phyloP scores from a whole-genome alignment of 2,797 vertebrate genomes.

The Notoglanidium macrostoma region DNA sequence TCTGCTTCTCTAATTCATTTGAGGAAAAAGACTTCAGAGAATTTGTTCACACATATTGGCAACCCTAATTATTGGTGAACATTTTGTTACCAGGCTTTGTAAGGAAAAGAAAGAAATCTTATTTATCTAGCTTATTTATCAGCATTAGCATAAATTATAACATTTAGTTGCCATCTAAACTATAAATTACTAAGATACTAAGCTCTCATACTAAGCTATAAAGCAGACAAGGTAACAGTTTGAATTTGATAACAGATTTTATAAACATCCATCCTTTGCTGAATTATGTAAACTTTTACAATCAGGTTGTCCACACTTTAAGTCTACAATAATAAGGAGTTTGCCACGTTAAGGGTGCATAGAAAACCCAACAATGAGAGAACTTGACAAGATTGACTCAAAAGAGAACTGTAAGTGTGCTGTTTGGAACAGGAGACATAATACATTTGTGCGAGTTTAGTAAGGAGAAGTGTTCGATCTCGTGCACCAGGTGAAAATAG shows the following conservation, averaged over 20 bases:
- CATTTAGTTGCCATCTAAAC: background rate
- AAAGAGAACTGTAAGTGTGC: background rate
- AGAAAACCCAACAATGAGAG: background rate
- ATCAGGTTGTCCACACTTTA: too few relatives aligned
- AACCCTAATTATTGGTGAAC: background rate
- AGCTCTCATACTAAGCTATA: background rate
- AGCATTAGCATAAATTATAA: background rate
- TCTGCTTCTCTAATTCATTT: too few relatives aligned
- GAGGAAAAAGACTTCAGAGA: too few relatives aligned
- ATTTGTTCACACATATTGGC: background rate
- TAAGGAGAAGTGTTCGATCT: background rate
- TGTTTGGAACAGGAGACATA: background rate
- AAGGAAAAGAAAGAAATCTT: background rate
- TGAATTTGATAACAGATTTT: background rate
- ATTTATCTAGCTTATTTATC: background rate
- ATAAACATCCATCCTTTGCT: too few relatives aligned
- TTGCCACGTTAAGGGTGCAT: background rate
- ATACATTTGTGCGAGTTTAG: background rate
- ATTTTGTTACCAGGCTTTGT: background rate
- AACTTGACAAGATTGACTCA: background rate
- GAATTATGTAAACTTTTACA: too few relatives aligned
- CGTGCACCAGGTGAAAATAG: constrained; percentile 20
- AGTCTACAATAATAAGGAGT: background rate
- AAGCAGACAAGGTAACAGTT: background rate
- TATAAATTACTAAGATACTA: background rate